Percentiles rank a stretch among this genome's conserved stretches.
These are phyloP conservation scores for Drosophila nr. fundita DNA, from an alignment of 2,888 invertebrate species.

Conservation along the genomic window DNA sequence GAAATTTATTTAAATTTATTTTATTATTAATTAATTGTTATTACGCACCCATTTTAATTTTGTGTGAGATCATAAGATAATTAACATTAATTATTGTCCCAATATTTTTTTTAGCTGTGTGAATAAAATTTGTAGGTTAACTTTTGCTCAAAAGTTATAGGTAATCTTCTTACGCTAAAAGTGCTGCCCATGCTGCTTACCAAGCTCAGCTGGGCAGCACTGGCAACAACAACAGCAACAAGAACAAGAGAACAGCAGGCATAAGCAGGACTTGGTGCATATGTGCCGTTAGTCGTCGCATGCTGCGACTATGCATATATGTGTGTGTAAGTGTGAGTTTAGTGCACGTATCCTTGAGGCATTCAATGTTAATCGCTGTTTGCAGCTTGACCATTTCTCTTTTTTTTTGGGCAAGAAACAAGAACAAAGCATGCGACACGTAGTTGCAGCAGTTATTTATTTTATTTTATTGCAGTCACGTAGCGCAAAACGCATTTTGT, in stretches of 20 bases:
- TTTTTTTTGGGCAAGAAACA: conserved; percentile 39
- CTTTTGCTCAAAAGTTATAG: not conserved
- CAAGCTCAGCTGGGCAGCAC: conserved; percentile 29
- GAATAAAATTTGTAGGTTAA: not conserved
- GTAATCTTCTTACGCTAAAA: conserved; percentile 20
- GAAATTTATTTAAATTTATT: not conserved
- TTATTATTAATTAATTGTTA: not conserved
- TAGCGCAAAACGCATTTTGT: conserved; percentile 46
- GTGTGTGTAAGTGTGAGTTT: not conserved
- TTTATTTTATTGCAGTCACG: conserved; percentile 77
- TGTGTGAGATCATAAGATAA: not conserved
- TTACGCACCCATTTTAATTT: not conserved
- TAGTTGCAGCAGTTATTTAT: conserved; percentile 62
- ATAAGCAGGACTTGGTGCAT: conserved; percentile 30
- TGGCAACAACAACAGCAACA: conserved; percentile 14
- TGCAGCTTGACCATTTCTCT: conserved; percentile 39
- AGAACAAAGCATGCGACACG: conserved; percentile 58
- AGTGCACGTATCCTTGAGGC: conserved; percentile 48
- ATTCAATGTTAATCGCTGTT: conserved; percentile 32
- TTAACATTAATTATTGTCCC: not conserved
- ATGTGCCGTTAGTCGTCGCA: conserved; percentile 40
- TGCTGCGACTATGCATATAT: conserved; percentile 33
- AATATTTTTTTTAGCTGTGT: not conserved
- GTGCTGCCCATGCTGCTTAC: conserved; percentile 34
- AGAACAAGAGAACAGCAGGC: not conserved